Conservation (phyloP, 2,113 vertebrate genomes). For the Zeus faber region DNA sequence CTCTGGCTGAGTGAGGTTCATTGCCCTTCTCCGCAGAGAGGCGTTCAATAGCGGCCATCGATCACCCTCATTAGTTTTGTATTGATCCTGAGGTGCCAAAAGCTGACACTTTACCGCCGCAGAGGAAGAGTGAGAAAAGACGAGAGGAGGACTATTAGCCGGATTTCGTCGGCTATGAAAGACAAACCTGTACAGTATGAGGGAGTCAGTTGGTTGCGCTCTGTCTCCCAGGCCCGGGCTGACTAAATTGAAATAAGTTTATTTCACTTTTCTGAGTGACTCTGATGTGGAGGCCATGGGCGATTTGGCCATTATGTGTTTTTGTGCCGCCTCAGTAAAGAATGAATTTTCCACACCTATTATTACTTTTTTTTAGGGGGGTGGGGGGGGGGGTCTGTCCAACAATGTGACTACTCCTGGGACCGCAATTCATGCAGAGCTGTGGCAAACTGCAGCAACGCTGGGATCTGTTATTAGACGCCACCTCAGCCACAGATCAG, state of each 20-base stretch:
- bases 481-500: slow-evolving; percentile 27
- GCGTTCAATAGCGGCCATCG: slow-evolving; percentile 35
- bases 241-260: slow-evolving; percentile 7
- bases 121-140: slow-evolving; percentile 18
- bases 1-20: slow-evolving; percentile 1
- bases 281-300: slow-evolving; percentile 12
- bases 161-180: slow-evolving; percentile 23
- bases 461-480: slow-evolving; percentile 36
- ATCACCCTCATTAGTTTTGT: slow-evolving; percentile 39
- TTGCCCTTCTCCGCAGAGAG: slow-evolving; percentile 9
- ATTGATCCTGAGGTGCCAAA: slow-evolving; percentile 22
- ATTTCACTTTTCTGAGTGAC: slow-evolving; percentile 4
- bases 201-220: slow-evolving; percentile 19
- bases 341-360: slow-evolving; percentile 12
- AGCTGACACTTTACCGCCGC: slow-evolving; percentile 24
- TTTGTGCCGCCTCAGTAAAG: slow-evolving; percentile 3
- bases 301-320: background rate
- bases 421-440: slow-evolving; percentile 28
- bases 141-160: slow-evolving; percentile 38
- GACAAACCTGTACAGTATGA: slow-evolving; percentile 34
- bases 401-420: slow-evolving; percentile 23
- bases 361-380: slow-evolving; percentile 8
- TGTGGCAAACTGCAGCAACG: slow-evolving; percentile 26
- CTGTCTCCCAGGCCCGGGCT: slow-evolving; percentile 2
- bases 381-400: slow-evolving; percentile 19